A percentile compares a stretch with the other conserved stretches of the same genome.
These are phyloP conservation scores for Auanema sp. DNA, from an alignment of 2,888 invertebrate genomes.

Conservation along the genomic window DNA sequence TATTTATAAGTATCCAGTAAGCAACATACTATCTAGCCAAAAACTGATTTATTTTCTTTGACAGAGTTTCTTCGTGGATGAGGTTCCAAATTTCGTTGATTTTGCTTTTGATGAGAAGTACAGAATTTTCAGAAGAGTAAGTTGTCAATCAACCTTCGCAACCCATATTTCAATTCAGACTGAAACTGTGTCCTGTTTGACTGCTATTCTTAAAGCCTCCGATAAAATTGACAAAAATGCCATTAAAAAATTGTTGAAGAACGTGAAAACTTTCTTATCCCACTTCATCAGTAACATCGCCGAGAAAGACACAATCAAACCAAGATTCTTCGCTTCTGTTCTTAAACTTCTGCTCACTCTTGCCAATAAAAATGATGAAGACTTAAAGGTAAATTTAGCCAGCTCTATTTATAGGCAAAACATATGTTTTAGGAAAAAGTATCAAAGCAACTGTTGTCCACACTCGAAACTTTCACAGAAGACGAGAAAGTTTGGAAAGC, in stretches of 20 bases:
- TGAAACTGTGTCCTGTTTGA: constrained; percentile 5
- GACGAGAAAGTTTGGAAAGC: constrained; percentile 11
- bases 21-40: background rate
- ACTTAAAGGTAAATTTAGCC: background rate
- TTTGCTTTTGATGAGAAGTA: constrained; percentile 40
- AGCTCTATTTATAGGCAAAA: background rate
- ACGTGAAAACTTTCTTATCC: background rate
- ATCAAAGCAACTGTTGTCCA: background rate
- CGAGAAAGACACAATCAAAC: constrained; percentile 29
- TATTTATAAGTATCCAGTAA: constrained; percentile 20
- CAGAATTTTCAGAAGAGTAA: constrained; percentile 42
- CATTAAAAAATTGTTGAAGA: background rate
- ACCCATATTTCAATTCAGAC: constrained; percentile 6
- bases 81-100: constrained; percentile 30
- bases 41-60: background rate
- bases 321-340: constrained; percentile 40
- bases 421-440: constrained; percentile 1
- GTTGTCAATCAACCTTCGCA: background rate
- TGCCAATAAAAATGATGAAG: background rate
- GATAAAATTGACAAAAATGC: background rate
- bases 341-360: constrained; percentile 25
- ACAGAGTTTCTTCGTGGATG: constrained; percentile 31
- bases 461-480: constrained; percentile 6
- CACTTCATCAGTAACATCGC: background rate
- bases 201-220: background rate